Conservation (phyloP, 1,140 invertebrate genomes). For the Samia ricini region DNA sequence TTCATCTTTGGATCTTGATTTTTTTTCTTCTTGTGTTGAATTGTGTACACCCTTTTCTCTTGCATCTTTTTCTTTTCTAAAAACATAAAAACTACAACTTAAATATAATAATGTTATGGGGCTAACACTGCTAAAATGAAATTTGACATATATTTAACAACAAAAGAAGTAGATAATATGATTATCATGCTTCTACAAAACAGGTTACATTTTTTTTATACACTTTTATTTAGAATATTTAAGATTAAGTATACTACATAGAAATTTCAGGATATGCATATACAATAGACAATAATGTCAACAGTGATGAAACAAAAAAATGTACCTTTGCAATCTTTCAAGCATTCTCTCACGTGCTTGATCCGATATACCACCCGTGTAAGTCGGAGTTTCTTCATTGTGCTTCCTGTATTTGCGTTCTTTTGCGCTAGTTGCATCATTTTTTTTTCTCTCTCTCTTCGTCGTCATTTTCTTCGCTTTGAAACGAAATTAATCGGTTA, state of each 20-base stretch:
- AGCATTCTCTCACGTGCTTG: slow-evolving; percentile 86
- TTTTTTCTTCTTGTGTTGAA: slow-evolving; percentile 77
- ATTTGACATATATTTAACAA: not conserved
- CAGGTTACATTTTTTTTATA: too few species aligned
- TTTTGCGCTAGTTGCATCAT: slow-evolving; percentile 59
- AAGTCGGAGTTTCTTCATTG: slow-evolving; percentile 93
- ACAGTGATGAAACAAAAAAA: not conserved
- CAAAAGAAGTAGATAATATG: too few species aligned
- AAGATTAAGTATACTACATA: too few species aligned
- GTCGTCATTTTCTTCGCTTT: slow-evolving; percentile 80
- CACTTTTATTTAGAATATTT: too few species aligned
- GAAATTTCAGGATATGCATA: too few species aligned
- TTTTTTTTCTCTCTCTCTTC: slow-evolving; percentile 52
- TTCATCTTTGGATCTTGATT: slow-evolving; percentile 59
- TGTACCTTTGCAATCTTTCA: slow-evolving; percentile 79
- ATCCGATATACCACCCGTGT: slow-evolving; percentile 93
- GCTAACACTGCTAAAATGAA: not conserved
- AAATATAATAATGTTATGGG: not conserved
- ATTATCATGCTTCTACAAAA: too few species aligned
- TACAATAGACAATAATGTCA: not conserved
- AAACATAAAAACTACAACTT: slow-evolving; percentile 31
- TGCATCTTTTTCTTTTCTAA: slow-evolving; percentile 76
- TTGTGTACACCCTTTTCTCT: slow-evolving; percentile 78
- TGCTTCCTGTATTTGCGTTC: slow-evolving; percentile 86
- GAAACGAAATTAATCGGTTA: slow-evolving; percentile 82